Evolutionary conservation across 2,888 invertebrate genomes (phyloP).

Genomic region (Dicranocentrus wangi): DNA sequence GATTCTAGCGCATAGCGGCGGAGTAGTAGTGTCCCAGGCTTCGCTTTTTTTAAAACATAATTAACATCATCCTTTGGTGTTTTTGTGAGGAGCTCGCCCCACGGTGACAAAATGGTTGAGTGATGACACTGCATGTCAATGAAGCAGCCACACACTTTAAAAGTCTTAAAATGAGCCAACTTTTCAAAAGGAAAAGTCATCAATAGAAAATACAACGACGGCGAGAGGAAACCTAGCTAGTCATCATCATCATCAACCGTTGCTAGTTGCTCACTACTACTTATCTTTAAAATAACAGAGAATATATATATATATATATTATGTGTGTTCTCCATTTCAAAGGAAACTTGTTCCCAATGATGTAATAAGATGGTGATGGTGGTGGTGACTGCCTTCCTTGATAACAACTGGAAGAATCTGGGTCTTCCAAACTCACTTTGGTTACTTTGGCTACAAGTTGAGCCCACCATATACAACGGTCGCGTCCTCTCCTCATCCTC

Average conservation of each 20-base stretch:
- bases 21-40: no score
- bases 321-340: conserved; percentile 32
- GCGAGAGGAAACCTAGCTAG: conserved; percentile 26
- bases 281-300: conserved; percentile 45
- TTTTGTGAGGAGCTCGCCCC: conserved; percentile 19
- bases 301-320: no score
- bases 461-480: no score
- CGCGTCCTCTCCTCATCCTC: no score
- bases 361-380: conserved; percentile 28
- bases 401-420: background rate
- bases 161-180: background rate
- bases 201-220: conserved; percentile 25
- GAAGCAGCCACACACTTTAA: conserved; percentile 29
- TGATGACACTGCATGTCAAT: conserved; percentile 66
- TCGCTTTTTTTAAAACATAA: conserved; percentile 18
- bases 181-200: conserved; percentile 54
- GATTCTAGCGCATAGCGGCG: no score
- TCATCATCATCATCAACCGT: conserved; percentile 28
- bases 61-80: conserved; percentile 53
- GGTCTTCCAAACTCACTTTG: no score
- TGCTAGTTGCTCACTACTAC: background rate
- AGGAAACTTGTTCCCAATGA: conserved; percentile 27
- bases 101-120: conserved; percentile 63
- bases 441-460: no score
- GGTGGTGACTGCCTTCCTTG: background rate